Evolutionary conservation across 2,888 invertebrate genomes (phyloP).

Genomic region (Phengaris alcon): DNA sequence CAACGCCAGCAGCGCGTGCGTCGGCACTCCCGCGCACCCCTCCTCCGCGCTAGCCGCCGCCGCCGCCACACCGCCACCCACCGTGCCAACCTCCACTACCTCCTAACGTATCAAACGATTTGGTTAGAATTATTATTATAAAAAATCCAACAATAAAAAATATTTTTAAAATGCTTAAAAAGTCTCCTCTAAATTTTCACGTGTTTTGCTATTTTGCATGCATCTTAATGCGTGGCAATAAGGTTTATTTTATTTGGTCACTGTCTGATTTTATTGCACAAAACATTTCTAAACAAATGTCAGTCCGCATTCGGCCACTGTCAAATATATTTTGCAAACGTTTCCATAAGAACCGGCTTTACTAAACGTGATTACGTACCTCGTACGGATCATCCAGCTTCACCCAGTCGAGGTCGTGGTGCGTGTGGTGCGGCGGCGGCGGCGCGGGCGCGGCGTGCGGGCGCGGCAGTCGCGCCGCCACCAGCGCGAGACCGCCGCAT

Average conservation of each 20-base stretch:
- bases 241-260: too few species aligned
- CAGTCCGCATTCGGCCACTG: too few species aligned
- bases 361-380: slow-evolving; percentile 48
- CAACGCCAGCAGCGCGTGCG: slow-evolving; percentile 94
- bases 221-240: too few species aligned
- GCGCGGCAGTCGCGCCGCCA: slow-evolving; percentile 93
- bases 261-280: too few species aligned
- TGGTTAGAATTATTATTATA: too few species aligned
- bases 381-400: slow-evolving; percentile 81
- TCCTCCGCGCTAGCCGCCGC: slow-evolving; percentile 64
- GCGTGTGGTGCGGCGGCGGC: slow-evolving; percentile 72
- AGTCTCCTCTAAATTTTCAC: too few species aligned
- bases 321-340: too few species aligned
- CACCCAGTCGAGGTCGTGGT: slow-evolving; percentile 82
- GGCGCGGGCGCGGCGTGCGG: slow-evolving; percentile 88
- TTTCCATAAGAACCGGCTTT: too few species aligned
- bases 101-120: slow-evolving; percentile 46
- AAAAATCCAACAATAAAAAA: too few species aligned
- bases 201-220: too few species aligned
- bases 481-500: slow-evolving; percentile 91
- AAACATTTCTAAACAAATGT: too few species aligned
- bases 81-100: slow-evolving; percentile 61
- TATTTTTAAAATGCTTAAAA: too few species aligned
- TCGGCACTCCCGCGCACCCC: slow-evolving; percentile 82
- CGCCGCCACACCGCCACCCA: slow-evolving; percentile 37